Base-by-base conservation (phyloP, 2,888 invertebrate species). In the Listrodromus nycthemerus region DNA sequence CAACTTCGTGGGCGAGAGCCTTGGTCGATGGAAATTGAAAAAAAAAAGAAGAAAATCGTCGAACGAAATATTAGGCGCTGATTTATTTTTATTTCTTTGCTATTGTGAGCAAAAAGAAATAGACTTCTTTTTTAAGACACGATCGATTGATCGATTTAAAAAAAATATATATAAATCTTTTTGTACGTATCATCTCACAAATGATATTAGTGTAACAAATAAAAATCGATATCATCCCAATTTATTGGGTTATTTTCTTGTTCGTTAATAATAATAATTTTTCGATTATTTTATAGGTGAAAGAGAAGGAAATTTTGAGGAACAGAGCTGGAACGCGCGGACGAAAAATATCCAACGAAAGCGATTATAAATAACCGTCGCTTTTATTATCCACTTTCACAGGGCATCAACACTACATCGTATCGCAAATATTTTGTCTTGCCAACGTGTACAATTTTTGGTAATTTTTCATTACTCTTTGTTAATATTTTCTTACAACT, bases 311-410 rank as follows among this genome's bases (percentile, higher is more conserved):
- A 41, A 41, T 41, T 41, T 41, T 5, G 41, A 41, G 13, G 13
- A 13, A 1, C 41, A 41, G 0, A 41, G 41, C 8, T 41, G 8
- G 10, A 41, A 0, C 1, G 8, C 21, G 10, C 19, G 52, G 58
- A 16, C 27, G 16, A 7, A 37, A 61, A 61, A 30, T 27, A 30
- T 61, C 5, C 30, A 27, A 50, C 8, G n/a, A 6, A 19, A 27
- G n/a, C 5, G 27, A 27, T 67, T 82, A 82, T 50, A 73, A 83
- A 80, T 52, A 80, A 50, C 58, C 77, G 77, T 67, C 63, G 55
- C 52, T 73, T 83, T 80, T 80, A 83, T 80, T 83, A 76, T 77
- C 37, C 77, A 80, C 67, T 66, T 74, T 77, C 73, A 77, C 80
- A 83, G 80, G 63, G 71, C 45, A 48, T 77, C 66, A 80, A 83